Evolutionary conservation across 2,888 invertebrate genomes (phyloP), one percentile per base, ranked within the genome.

Genomic region (Bhutanitis thaidina): DNA sequence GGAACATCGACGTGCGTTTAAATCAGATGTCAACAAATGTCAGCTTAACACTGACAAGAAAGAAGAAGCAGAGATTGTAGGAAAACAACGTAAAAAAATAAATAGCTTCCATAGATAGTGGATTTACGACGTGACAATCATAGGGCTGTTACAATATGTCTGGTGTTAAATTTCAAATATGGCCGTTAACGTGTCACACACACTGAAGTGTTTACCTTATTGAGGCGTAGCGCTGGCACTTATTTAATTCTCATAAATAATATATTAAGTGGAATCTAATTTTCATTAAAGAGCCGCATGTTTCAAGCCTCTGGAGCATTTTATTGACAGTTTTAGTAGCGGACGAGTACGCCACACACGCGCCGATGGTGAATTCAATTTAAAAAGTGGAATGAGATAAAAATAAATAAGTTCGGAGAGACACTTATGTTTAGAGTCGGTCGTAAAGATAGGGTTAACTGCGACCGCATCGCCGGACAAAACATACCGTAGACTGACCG

Each of bases 401-500:
- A 85, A 86, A 89, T 87, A 89, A 88, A 88, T 87, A 88, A 87
- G 84, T 81, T 81, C 71, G 71, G 77, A 80, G 77, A 86, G 87
- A 89, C 89, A 86, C 88, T 87, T 86, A 88, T 86, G 89, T 87
- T 87, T 87, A 86, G 87, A 85, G 87, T 67, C 77, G 79, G 67
- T 80, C 87, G 80, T 89, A 89, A 88, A 89, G 88, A 89, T 88
- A 87, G 87, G 87, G 87, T 86, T 86, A 87, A 89, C 87, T 85
- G 87, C 80, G 77, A 79, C 75, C 69, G 82, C 83, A 82, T 80
- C 82, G 79, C 76, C 71, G 80, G 77, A 85, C 85, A 85, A 85
- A 82, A 86, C 88, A 85, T 83, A 86, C 80, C 84, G 83, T 86
- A 86, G 87, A 86, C 74, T 81, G 84, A 74, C 83, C 83, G 80